Evolutionary conservation across 2,888 invertebrate genomes (phyloP).

Genomic region (Helicoverpa assulta): DNA sequence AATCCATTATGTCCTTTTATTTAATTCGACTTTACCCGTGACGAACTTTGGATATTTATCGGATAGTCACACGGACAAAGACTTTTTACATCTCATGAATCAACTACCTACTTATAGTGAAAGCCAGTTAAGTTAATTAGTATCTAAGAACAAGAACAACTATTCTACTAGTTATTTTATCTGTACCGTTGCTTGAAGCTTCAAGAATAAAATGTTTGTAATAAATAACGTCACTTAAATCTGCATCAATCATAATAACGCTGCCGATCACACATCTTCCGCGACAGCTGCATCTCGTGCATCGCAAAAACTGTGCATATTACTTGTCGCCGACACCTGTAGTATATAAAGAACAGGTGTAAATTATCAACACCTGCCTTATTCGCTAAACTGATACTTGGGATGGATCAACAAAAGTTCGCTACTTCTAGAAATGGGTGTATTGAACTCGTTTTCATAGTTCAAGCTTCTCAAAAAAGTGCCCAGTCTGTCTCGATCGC

Average conservation of each 20-base stretch:
- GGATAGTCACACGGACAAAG: no score
- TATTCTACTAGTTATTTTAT: no score
- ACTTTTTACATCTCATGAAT: no score
- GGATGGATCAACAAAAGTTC: not conserved
- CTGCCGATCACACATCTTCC: slow-evolving; percentile 14
- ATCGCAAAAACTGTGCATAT: slow-evolving; percentile 27
- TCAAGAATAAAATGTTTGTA: slow-evolving; percentile 13
- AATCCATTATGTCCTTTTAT: not conserved
- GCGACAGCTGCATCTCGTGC: slow-evolving; percentile 34
- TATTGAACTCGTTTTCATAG: not conserved
- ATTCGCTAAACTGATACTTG: not conserved
- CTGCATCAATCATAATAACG: slow-evolving; percentile 42
- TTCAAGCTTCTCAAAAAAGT: no score
- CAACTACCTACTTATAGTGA: no score
- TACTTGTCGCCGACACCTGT: slow-evolving; percentile 4
- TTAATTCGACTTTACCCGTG: no score
- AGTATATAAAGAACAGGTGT: not conserved
- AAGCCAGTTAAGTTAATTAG: no score
- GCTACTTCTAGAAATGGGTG: not conserved
- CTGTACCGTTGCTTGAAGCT: not conserved
- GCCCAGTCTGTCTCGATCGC: not conserved
- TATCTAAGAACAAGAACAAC: no score
- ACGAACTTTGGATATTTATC: no score
- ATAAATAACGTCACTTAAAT: not conserved
- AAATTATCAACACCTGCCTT: slow-evolving; percentile 7